Base-by-base conservation (phyloP, 1,140 invertebrate species). In the Oncopeltus fasciatus region DNA sequence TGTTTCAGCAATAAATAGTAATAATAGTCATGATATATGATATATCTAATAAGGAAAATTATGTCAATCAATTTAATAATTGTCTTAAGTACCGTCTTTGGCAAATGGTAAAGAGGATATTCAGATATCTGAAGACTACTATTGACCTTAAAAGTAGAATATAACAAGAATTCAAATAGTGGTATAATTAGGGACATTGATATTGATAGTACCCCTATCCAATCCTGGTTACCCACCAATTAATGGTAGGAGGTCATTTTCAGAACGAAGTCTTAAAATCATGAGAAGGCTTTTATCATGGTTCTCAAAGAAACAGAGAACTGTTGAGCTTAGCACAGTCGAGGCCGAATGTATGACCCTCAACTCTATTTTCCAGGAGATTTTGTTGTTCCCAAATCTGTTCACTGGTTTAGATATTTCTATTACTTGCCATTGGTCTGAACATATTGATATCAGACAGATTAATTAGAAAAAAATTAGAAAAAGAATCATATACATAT, bases 11-110 rank as follows among this genome's bases (percentile, higher is more conserved):
- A n/a, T n/a, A n/a, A n/a, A n/a, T 63, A 62, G 69, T 68, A 67
- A 64, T 65, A 64, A 70, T 72, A 74, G 72, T 70, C 69, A 14
- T 24, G 16, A 33, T 16, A 29, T 16, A 16, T 20, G 33, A 46
- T 57, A 18, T 11, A 31, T 29, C 20, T 56, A 21, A 14, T 8
- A 29, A 12, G 18, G 33, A 24, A 4, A 53, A 14, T 53, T 18
- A 24, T 53, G 18, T 53, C 5, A 53, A 24, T 14, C 21, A 3
- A 26, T 53, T 53, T 14, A 53, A 27, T 1, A 4, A 20, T 8
- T 24, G 20, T 53, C 18, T 12, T 5, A 20, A 27, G 49, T 18
- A 24, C 26, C 20, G 2, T 24, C 21, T 24, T 14, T 53, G 49
- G 49, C 5, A 20, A 27, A 24, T 18, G 20, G 21, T 53, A 14